A percentile compares a stretch with the other conserved stretches of the same genome.
These are phyloP conservation scores for Eremophila alpestris DNA, from an alignment of 2,797 vertebrate species.

Conservation along the genomic window DNA sequence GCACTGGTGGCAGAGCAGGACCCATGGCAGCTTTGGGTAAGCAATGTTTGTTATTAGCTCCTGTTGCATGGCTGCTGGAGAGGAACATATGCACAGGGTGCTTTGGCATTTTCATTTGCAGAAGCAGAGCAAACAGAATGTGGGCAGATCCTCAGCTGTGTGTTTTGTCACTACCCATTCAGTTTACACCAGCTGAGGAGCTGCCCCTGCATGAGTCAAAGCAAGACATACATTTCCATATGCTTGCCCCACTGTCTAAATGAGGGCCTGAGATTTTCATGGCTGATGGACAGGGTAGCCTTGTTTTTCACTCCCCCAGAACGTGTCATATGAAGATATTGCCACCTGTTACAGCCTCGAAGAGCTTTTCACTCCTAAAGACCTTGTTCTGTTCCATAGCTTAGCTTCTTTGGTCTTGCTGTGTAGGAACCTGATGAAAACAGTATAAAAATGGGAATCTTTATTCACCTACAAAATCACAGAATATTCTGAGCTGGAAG, in stretches of 20 bases:
- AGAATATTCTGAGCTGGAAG: background rate
- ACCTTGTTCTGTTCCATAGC: background rate
- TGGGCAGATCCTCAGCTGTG: background rate
- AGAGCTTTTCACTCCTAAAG: background rate
- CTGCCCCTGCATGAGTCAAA: constrained; percentile 1
- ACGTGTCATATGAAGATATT: background rate
- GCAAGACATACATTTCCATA: background rate
- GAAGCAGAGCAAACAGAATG: background rate
- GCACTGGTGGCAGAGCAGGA: background rate
- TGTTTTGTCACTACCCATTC: background rate
- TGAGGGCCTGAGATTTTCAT: background rate
- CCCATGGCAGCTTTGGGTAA: background rate
- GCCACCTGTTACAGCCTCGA: background rate
- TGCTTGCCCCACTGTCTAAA: background rate
- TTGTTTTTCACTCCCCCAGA: background rate
- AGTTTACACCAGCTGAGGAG: background rate
- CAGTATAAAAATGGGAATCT: background rate
- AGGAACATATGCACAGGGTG: background rate
- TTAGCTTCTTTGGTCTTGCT: background rate
- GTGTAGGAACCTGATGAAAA: background rate
- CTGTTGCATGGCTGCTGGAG: background rate
- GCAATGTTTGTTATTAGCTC: background rate
- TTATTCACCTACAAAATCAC: background rate
- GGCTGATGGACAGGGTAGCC: background rate
- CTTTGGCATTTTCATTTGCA: background rate